Base-by-base conservation (phyloP, 2,888 invertebrate species). In the Idaea biselata region DNA sequence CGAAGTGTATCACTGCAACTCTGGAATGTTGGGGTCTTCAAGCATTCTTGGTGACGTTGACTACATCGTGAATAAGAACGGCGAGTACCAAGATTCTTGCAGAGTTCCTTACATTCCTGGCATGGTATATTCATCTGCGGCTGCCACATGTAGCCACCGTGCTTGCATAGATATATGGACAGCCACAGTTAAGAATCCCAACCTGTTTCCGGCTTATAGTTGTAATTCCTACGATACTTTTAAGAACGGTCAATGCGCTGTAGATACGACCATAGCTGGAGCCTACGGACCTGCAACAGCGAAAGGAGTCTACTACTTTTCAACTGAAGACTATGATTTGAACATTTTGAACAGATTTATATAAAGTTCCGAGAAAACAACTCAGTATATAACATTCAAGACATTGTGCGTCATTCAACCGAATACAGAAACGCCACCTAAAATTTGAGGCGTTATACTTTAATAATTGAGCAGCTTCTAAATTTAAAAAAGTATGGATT, bases 1-100 rank as follows among this genome's bases (percentile, higher is more conserved):
- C 0, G 94, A 94, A 74, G 91, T 93, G 0, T 91, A 94, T 67
- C 95, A 95, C 74, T 94, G 94, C 32, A 94, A 94, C 68, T 93
- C 93, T 63, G 94, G 94, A 16, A 87, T 85, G 0, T 75, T 93
- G 1, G 94, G 93, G 1, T 88, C 92, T 0, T 85, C 87, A 0
- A 87, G 87, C 62, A 89, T 93, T 0, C 75, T 94, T 44, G 94
- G 93, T 0, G 93, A 94, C 60, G 82, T 93, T 6, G 94, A 94
- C 75, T 94, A 94, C 77, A 94, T 93, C 71, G 88, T 94, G 1
- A 95, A 95, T 72, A 25, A 25, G 5, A 94, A 93, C 71, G 94
- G 94, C 0, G 78, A 77, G 14, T 78, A 88, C 0, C 95, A 95
- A 73, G 94, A 94, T 0, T 90, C 93, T 18, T 94, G 94, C 71